These are phyloP conservation scores for Calliopsis andreniformis DNA, from an alignment of 1,140 invertebrate genomes.

Conservation along the genomic window DNA sequence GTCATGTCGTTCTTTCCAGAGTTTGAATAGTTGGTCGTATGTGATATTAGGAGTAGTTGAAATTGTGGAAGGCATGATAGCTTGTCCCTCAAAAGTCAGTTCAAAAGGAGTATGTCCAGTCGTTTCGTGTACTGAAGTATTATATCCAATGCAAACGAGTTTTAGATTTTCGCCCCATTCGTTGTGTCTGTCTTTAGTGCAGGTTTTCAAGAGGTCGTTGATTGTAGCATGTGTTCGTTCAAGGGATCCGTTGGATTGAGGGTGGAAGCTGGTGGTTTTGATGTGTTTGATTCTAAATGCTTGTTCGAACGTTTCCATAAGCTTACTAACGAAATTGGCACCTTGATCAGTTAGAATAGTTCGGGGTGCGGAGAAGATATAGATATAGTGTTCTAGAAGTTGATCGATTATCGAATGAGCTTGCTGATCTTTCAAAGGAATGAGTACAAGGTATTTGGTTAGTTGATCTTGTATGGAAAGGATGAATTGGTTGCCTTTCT, in stretches of 20 bases:
- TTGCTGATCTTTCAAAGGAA: constrained; percentile 50
- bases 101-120: background rate
- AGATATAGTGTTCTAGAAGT: constrained; percentile 40
- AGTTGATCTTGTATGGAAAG: constrained; percentile 66
- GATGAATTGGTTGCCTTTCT: constrained; percentile 55
- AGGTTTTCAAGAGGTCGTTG: background rate
- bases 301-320: constrained; percentile 6
- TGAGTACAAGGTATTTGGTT: constrained; percentile 62
- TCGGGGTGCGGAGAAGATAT: background rate
- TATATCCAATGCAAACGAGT: background rate
- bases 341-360: constrained; percentile 8
- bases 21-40: background rate
- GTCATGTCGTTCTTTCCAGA: background rate
- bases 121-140: background rate
- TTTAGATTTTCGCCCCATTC: background rate
- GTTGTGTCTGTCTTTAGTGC: background rate
- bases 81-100: background rate
- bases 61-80: background rate
- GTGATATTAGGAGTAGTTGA: background rate
- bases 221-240: constrained; percentile 1
- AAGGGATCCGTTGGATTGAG: constrained; percentile 20
- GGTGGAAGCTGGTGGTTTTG: background rate
- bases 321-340: background rate
- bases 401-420: constrained; percentile 53
- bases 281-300: constrained; percentile 15